phyloP scores from a whole-genome alignment of 1,140 invertebrate genomes.

The Cepaea nemoralis region DNA sequence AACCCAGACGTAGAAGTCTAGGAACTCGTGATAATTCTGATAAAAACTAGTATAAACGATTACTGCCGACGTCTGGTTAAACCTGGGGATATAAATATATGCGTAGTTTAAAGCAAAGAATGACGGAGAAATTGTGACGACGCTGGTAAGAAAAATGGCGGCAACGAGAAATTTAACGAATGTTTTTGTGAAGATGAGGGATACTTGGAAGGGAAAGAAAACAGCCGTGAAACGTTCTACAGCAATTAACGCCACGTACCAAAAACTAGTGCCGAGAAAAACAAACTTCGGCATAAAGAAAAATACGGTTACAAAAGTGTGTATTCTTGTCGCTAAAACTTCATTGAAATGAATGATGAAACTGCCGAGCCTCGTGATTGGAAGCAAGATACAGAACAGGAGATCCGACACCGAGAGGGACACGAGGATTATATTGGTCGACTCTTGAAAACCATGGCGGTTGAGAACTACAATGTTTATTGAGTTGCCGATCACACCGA shows the following conservation, averaged over 20 bases:
- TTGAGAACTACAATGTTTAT: neutral
- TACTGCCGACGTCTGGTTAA: neutral
- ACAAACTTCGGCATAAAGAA: conserved; percentile 28
- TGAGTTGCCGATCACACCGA: neutral
- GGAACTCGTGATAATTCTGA: neutral
- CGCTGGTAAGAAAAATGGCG: neutral
- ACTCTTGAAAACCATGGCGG: neutral
- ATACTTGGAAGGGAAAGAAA: neutral
- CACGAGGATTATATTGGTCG: conserved; percentile 1
- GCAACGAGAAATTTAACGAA: neutral
- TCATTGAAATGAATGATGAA: neutral
- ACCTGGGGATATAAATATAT: neutral
- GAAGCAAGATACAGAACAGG: neutral
- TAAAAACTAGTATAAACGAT: neutral
- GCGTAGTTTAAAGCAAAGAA: conserved; percentile 17
- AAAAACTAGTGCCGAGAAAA: conserved; percentile 8
- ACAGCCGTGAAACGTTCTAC: neutral
- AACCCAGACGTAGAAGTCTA: neutral
- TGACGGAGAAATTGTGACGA: neutral
- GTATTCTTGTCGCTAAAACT: neutral
- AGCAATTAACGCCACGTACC: neutral
- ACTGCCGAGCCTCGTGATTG: neutral
- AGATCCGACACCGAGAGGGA: neutral
- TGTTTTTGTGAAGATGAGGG: neutral
- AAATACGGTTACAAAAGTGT: neutral